A percentile compares a stretch with the other conserved stretches of the same genome.
These are phyloP conservation scores for Pelusios castaneus DNA, from an alignment of 2,113 vertebrate genomes.

Conservation along the genomic window DNA sequence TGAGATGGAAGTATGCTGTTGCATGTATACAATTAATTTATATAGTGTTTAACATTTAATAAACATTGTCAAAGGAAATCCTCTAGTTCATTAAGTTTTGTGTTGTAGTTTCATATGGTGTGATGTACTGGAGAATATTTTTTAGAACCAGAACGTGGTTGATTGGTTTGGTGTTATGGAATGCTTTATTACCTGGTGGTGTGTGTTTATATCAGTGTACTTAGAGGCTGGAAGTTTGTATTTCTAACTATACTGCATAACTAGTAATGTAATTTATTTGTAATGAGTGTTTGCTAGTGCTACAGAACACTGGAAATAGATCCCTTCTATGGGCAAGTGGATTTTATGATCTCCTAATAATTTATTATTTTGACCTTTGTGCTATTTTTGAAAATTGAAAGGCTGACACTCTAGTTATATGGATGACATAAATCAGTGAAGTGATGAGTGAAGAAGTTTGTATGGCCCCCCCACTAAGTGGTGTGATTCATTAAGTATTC, in stretches of 20 bases:
- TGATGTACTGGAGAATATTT: neutral
- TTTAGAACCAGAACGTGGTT: neutral
- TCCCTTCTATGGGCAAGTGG: neutral
- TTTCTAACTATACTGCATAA: neutral
- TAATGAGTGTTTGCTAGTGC: neutral
- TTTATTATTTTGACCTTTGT: neutral
- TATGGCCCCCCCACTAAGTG: neutral
- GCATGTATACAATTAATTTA: neutral
- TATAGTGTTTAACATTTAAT: neutral
- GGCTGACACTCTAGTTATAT: neutral
- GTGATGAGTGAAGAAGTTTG: neutral
- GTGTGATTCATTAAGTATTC: neutral
- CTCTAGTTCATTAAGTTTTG: neutral
- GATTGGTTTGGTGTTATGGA: neutral
- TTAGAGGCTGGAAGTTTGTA: neutral
- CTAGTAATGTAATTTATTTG: neutral
- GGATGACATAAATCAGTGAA: neutral
- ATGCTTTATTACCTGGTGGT: neutral
- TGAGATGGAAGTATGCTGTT: neutral
- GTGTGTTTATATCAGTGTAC: neutral
- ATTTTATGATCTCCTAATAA: neutral
- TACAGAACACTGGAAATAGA: neutral
- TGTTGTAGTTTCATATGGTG: neutral
- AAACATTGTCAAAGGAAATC: neutral
- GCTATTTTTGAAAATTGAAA: neutral